Conservation (phyloP, 1,140 invertebrate species). For the Lepidurus couesii region DNA sequence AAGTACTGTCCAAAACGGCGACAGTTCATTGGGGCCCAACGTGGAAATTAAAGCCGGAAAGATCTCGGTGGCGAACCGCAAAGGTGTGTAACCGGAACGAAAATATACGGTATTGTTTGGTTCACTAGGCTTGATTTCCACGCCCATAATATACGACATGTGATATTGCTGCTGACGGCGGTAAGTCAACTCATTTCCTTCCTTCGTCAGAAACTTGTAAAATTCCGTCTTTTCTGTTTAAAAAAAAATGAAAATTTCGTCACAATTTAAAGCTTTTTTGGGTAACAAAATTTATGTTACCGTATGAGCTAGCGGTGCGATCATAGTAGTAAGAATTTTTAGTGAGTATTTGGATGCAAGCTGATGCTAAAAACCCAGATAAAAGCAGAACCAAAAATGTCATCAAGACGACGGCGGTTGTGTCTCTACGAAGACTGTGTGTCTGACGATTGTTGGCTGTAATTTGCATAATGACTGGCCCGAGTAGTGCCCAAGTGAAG, state of each 20-base stretch:
- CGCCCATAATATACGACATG: constrained; percentile 28
- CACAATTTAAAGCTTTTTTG: not conserved
- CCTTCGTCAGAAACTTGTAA: constrained; percentile 61
- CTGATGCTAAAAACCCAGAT: constrained; percentile 69
- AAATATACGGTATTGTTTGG: not conserved
- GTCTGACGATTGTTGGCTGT: constrained; percentile 57
- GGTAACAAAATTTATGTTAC: constrained; percentile 50
- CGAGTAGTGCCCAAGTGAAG: constrained; percentile 81
- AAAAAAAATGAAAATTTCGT: constrained; percentile 38
- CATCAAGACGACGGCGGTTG: constrained; percentile 67
- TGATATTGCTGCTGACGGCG: constrained; percentile 18
- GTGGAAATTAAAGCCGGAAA: constrained; percentile 74
- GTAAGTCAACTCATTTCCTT: not conserved
- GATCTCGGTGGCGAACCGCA: constrained; percentile 75
- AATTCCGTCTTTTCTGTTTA: constrained; percentile 62
- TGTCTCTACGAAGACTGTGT: constrained; percentile 66
- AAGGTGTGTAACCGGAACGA: constrained; percentile 51
- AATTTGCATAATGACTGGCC: constrained; percentile 73
- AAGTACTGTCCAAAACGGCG: constrained; percentile 77
- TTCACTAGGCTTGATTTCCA: not conserved
- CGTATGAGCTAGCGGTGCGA: constrained; percentile 76
- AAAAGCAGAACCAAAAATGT: constrained; percentile 68
- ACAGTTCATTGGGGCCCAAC: constrained; percentile 57
- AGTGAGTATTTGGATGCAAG: constrained; percentile 67
- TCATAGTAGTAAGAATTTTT: constrained; percentile 53